Evolutionary conservation across 2,888 invertebrate species (phyloP), one percentile per base, ranked within the genome.

Genomic region (Tenodera sinensis): DNA sequence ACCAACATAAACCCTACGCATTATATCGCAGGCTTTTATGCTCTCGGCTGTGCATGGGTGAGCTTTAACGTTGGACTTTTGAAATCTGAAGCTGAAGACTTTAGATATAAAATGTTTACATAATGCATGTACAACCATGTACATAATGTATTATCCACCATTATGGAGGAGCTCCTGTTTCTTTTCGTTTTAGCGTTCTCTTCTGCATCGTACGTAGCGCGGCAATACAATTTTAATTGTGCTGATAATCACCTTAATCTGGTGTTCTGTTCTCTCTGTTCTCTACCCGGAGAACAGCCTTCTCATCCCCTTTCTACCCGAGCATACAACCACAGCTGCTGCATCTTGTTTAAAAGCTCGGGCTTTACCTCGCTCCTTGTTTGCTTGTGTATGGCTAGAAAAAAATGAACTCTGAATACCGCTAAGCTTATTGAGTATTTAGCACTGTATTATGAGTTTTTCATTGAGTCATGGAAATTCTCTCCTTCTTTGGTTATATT

Each of bases 161-260:
- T 42, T 42, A 42, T 12, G 42, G 42, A 6, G 12, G 12, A 12
- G 9, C 42, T 42, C 0, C 12, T 6, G n/a, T 42, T 42, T 12
- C 12, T 42, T 42, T 12, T 42, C 9, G 42, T 12, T 42, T 42
- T 42, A 42, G 1, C 42, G 42, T 42, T 42, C 42, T 42, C 12
- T 12, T 42, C 42, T 12, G 1, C 42, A 42, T 12, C 42, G 12
- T 42, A 42, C 42, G 12, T 12, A 42, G 12, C 42, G 12, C 12
- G 42, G 42, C 0, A 12, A 42, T 42, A 12, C 84, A 30, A 81
- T 84, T 89, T 89, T 89, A 87, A 89, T 89, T 89, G 89, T 84
- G 47, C 28, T 84, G 89, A 89, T 89, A 84, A 88, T 89, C 84
- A 84, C 84, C 42, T 87, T 88, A 84, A 87, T 89, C 87, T 82